Evolutionary conservation across 2,888 invertebrate species (phyloP).

Genomic region (Micoletzkya japonica): DNA sequence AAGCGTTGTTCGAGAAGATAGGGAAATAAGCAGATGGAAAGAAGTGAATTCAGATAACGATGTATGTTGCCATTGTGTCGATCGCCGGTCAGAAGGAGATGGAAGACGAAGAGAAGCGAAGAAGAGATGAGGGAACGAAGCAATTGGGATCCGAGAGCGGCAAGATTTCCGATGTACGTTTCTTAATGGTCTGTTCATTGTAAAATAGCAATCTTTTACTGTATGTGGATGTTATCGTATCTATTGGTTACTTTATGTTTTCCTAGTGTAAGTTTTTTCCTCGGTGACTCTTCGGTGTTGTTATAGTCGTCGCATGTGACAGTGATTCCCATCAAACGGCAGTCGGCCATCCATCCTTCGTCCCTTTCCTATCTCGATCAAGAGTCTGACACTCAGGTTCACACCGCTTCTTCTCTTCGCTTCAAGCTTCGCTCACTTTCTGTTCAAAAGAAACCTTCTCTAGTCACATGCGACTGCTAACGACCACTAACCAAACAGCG

Average conservation of each 20-base stretch:
- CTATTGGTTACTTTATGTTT: too few relatives aligned
- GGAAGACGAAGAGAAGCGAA: constrained; percentile 2
- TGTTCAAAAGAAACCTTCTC: background rate
- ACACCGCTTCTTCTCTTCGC: background rate
- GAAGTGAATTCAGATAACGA: constrained; percentile 46
- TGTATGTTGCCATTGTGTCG: constrained; percentile 46
- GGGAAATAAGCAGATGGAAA: too few relatives aligned
- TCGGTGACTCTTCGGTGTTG: background rate
- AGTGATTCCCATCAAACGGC: constrained; percentile 12
- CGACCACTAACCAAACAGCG: background rate
- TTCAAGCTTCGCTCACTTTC: background rate
- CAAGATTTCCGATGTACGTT: background rate
- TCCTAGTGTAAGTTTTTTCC: background rate
- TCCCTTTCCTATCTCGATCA: too few relatives aligned
- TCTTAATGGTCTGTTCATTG: background rate
- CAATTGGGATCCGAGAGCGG: too few relatives aligned
- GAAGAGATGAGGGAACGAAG: background rate
- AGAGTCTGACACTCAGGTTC: constrained; percentile 5
- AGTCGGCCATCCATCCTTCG: constrained; percentile 8
- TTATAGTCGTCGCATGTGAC: constrained; percentile 5
- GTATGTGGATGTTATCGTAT: too few relatives aligned
- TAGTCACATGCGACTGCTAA: background rate
- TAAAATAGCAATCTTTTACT: too few relatives aligned
- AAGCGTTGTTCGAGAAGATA: too few relatives aligned
- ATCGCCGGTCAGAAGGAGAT: constrained; percentile 39